Evolutionary conservation across 2,797 vertebrate genomes (phyloP).

Genomic region (Ciconia nigra): DNA sequence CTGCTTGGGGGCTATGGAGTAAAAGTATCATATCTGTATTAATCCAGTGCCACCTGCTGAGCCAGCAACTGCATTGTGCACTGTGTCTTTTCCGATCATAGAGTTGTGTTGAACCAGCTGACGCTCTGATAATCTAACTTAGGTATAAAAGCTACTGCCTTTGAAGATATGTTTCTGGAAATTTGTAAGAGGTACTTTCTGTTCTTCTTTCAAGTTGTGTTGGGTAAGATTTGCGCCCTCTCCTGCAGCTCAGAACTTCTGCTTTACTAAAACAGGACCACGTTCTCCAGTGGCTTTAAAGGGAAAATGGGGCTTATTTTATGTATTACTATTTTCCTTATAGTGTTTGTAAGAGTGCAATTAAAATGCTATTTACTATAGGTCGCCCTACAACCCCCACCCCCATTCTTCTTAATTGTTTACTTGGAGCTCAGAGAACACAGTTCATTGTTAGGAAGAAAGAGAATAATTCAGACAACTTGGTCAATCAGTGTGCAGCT

Average conservation of each 20-base stretch:
- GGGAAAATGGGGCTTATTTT: neutral
- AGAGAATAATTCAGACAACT: slow-evolving; percentile 34
- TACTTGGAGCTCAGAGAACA: slow-evolving; percentile 17
- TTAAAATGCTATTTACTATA: slow-evolving; percentile 34
- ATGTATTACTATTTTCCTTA: neutral
- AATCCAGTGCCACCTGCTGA: slow-evolving; percentile 55
- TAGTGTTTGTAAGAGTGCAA: neutral
- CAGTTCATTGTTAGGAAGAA: slow-evolving; percentile 61
- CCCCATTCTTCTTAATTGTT: slow-evolving; percentile 42
- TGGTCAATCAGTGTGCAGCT: slow-evolving; percentile 55
- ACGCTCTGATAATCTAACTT: neutral
- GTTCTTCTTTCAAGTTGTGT: neutral
- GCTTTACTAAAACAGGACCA: neutral
- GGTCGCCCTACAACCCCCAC: neutral
- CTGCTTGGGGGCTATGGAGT: neutral
- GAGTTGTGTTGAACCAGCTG: neutral
- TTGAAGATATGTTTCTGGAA: neutral
- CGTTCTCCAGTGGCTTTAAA: neutral
- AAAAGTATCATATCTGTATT: neutral
- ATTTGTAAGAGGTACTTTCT: neutral
- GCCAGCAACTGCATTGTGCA: slow-evolving; percentile 21
- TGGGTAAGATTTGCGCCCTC: neutral
- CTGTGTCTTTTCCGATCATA: neutral
- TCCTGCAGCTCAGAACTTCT: neutral
- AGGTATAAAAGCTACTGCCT: neutral